Conservation (phyloP, 2,888 invertebrate genomes). For the Lycaena phlaeas region DNA sequence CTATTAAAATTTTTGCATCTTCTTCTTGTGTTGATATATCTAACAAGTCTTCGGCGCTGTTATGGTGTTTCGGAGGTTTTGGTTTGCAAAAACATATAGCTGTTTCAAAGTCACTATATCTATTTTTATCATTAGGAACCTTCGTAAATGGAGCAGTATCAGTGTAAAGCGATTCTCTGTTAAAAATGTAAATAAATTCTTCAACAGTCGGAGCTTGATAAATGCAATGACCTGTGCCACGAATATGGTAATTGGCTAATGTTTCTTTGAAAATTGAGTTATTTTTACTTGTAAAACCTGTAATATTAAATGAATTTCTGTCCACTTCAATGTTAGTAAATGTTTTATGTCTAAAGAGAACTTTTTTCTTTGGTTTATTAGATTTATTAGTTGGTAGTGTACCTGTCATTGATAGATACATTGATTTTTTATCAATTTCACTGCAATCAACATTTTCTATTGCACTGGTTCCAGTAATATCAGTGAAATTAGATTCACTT, state of each 20-base stretch:
- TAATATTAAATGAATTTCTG: constrained; percentile 43
- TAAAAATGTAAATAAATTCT: constrained; percentile 62
- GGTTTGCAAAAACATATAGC: constrained; percentile 65
- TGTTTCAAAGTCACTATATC: constrained; percentile 60
- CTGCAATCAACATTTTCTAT: constrained; percentile 64
- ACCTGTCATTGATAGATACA: constrained; percentile 56
- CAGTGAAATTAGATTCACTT: constrained; percentile 46
- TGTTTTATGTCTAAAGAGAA: constrained; percentile 62
- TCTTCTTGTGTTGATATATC: constrained; percentile 32
- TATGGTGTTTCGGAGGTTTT: constrained; percentile 49
- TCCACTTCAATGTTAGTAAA: constrained; percentile 63
- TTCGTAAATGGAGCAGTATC: constrained; percentile 45
- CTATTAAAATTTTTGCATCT: constrained; percentile 41
- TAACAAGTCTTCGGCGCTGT: constrained; percentile 59
- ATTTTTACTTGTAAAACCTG: constrained; percentile 45
- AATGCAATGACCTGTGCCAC: constrained; percentile 64
- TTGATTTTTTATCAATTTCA: constrained; percentile 35
- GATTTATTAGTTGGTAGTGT: constrained; percentile 53
- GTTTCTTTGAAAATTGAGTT: constrained; percentile 53
- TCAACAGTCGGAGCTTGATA: constrained; percentile 55
- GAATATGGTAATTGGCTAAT: constrained; percentile 55
- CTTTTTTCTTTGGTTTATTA: constrained; percentile 41
- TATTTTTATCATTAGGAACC: constrained; percentile 35
- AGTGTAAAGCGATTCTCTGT: constrained; percentile 52
- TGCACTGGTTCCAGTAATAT: constrained; percentile 55